Conservation (phyloP, 2,113 vertebrate species). For the Bufo bufo region DNA sequence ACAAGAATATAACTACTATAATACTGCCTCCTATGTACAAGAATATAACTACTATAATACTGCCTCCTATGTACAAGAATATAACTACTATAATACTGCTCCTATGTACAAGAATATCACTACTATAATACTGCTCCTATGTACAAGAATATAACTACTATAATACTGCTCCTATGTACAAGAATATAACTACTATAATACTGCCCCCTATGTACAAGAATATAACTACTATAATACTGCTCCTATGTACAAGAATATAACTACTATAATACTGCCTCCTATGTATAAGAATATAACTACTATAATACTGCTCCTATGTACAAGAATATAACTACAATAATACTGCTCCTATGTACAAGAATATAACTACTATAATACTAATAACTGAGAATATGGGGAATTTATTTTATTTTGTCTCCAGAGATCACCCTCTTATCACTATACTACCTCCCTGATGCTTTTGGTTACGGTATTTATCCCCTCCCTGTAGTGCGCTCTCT, state of each 20-base stretch:
- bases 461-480: not conserved
- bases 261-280: not conserved
- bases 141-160: too few species aligned
- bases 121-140: not conserved
- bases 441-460: not conserved
- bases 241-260: not conserved
- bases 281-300: not conserved
- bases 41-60: not conserved
- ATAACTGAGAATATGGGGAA: too few species aligned
- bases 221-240: constrained; percentile 5
- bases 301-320: too few species aligned
- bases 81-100: not conserved
- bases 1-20: constrained; percentile 2
- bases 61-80: not conserved
- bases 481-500: not conserved
- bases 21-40: not conserved
- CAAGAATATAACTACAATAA: too few species aligned
- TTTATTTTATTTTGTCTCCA: too few species aligned
- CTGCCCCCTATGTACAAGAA: not conserved
- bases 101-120: constrained; percentile 1
- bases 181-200: not conserved
- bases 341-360: not conserved
- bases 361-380: not conserved
- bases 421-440: not conserved
- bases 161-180: too few species aligned